Percentiles rank a stretch among this genome's conserved stretches.
Evolutionary conservation across 2,113 vertebrate species (phyloP).

Genomic region (Leptobrachium leishanense): DNA sequence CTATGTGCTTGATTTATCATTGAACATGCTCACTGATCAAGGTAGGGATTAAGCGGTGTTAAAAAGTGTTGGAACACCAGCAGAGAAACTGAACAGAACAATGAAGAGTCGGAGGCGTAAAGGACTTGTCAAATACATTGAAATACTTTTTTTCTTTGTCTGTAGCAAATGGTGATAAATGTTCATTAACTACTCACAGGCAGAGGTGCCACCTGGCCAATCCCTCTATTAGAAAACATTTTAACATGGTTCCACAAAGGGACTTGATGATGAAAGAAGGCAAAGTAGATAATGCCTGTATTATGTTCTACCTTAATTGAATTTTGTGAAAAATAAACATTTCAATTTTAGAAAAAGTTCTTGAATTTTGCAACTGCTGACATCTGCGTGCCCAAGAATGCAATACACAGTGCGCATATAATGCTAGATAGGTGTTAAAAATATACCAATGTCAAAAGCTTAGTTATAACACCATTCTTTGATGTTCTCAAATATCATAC

Average conservation of each 20-base stretch:
- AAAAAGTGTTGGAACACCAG: background rate
- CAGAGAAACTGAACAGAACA: constrained; percentile 20
- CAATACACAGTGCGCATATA: too few relatives aligned
- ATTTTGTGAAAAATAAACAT: too few relatives aligned
- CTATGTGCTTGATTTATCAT: constrained; percentile 1
- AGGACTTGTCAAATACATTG: background rate
- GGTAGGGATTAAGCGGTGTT: constrained; percentile 38
- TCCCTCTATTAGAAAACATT: background rate
- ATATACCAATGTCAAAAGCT: too few relatives aligned
- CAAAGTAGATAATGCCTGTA: too few relatives aligned
- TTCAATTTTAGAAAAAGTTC: too few relatives aligned
- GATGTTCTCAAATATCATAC: too few relatives aligned
- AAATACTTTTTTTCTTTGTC: background rate
- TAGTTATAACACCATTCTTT: too few relatives aligned
- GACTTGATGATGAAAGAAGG: background rate
- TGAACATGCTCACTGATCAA: constrained; percentile 27
- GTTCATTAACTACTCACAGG: background rate
- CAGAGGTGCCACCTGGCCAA: background rate
- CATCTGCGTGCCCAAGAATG: too few relatives aligned
- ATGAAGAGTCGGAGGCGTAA: constrained; percentile 5
- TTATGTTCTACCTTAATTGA: too few relatives aligned
- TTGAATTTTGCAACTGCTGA: too few relatives aligned
- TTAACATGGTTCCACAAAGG: background rate
- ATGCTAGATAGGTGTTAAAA: too few relatives aligned
- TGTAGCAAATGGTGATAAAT: constrained; percentile 15